Conservation (phyloP, 1,140 invertebrate genomes). For the Orius insidiosus region DNA sequence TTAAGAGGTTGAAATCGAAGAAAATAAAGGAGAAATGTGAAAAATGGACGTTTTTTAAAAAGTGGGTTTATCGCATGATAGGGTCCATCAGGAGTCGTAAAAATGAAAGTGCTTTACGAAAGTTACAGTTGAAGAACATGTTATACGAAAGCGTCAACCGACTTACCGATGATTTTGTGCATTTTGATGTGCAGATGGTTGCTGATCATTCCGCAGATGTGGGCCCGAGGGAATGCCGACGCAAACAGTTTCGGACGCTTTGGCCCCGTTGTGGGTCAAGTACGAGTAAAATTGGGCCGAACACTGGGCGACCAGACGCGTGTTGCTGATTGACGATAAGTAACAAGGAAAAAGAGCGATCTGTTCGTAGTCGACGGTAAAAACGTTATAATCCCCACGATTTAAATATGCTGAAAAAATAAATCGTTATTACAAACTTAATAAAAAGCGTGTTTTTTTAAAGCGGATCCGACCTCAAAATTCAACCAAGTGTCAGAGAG, state of each 20-base stretch:
- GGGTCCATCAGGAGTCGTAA: too few species aligned
- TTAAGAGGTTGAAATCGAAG: too few species aligned
- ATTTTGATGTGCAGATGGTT: constrained; percentile 23
- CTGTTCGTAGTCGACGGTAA: constrained; percentile 52
- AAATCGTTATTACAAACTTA: not conserved
- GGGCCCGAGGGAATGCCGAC: constrained; percentile 32
- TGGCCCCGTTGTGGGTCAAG: constrained; percentile 34
- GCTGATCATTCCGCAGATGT: constrained; percentile 28
- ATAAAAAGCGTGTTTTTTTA: too few species aligned
- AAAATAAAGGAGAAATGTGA: too few species aligned
- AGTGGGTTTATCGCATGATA: too few species aligned
- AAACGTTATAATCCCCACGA: constrained; percentile 53
- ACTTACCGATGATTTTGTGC: constrained; percentile 25
- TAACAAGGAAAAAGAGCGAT: constrained; percentile 51
- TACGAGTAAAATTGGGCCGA: constrained; percentile 40
- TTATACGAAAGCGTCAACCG: too few species aligned
- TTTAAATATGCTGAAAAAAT: constrained; percentile 43
- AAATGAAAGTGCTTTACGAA: too few species aligned
- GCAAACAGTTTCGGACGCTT: constrained; percentile 21
- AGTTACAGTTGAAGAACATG: too few species aligned
- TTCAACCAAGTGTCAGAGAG: too few species aligned
- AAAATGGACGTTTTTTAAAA: too few species aligned
- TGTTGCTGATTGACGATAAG: constrained; percentile 34
- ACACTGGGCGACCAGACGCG: constrained; percentile 34
- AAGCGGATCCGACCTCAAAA: too few species aligned